Evolutionary conservation across 2,888 invertebrate species (phyloP), one percentile per base, ranked within the genome.

Genomic region (Entomobrya proxima): DNA sequence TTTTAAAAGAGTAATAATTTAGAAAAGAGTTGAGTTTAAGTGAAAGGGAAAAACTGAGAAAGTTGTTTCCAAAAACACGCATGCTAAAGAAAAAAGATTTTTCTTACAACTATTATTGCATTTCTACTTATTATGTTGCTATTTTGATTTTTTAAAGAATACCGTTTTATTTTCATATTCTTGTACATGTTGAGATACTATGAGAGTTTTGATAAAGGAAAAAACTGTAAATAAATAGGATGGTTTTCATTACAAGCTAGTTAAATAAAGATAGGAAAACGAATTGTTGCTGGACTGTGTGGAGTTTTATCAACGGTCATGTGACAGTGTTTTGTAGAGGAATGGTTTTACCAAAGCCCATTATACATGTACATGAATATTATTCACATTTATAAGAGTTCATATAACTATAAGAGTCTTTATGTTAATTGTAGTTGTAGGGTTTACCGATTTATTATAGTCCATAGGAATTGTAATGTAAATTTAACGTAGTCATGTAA

Each of bases 161-260:
- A 69, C 69, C 72, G 50, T 72, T 72, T 72, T 72, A 72, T 72
- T 72, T 72, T 72, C 72, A 72, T 72, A 72, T 72, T 72, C 72
- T 72, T 72, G 72, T 72, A 72, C 72, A 72, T 72, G 72, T 47
- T 72, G 47, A 72, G 47, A 72, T 72, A 72, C 64, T 67, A 27
- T n/a, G 27, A 24, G 67, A 37, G 67, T 67, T 67, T 72, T 72
- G 72, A 72, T 72, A 72, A 72, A 30, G 72, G 72, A 32, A 72
- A 67, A 72, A 67, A 30, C 6, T 44, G 58, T 44, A 69, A 69
- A 69, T 69, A 69, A 40, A 44, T 69, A 69, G 44, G 27, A 72
- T 27, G 72, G 72, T 72, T 72, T 47, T 72, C 72, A 72, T 11
- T 47, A 50, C 72, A 72, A 13, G 72, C 72, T 72, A 72, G 72